Percentiles rank a stretch among this genome's conserved stretches.
These are phyloP conservation scores for Poecilobothrus nobilitatus DNA, from an alignment of 2,888 invertebrate species.

Conservation along the genomic window DNA sequence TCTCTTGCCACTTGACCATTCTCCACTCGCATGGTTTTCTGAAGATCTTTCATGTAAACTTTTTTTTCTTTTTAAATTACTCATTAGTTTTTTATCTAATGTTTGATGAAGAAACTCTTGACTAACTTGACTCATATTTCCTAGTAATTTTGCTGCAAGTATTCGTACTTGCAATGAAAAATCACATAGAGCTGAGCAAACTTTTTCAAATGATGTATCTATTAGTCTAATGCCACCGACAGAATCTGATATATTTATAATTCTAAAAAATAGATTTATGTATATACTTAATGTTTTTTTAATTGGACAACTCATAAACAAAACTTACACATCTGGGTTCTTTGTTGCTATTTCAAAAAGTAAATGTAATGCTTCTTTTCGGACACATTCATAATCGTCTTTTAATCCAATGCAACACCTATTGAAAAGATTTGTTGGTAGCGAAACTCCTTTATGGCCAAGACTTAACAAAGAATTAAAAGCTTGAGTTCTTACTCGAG, in stretches of 20 bases:
- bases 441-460: conserved; percentile 69
- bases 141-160: conserved; percentile 75
- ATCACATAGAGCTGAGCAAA: conserved; percentile 90
- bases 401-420: conserved; percentile 64
- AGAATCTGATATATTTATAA: conserved; percentile 60
- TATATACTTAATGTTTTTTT: neutral
- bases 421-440: conserved; percentile 60
- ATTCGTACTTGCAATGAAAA: conserved; percentile 80
- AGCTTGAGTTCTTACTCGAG: conserved; percentile 81
- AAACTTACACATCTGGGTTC: conserved; percentile 72
- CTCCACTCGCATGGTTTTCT: conserved; percentile 73
- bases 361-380: conserved; percentile 75
- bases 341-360: conserved; percentile 78
- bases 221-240: conserved; percentile 80
- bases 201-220: conserved; percentile 93
- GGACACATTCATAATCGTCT: conserved; percentile 90
- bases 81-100: conserved; percentile 95
- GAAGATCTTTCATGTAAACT: conserved; percentile 79
- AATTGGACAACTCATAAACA: too few relatives aligned
- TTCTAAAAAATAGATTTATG: conserved; percentile 44
- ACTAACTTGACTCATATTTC: conserved; percentile 79
- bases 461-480: conserved; percentile 77
- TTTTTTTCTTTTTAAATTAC: conserved; percentile 75
- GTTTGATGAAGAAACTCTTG: conserved; percentile 89
- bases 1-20: conserved; percentile 86